Evolutionary conservation across 2,113 vertebrate genomes (phyloP).

Genomic region (Peromyscus maniculatus): DNA sequence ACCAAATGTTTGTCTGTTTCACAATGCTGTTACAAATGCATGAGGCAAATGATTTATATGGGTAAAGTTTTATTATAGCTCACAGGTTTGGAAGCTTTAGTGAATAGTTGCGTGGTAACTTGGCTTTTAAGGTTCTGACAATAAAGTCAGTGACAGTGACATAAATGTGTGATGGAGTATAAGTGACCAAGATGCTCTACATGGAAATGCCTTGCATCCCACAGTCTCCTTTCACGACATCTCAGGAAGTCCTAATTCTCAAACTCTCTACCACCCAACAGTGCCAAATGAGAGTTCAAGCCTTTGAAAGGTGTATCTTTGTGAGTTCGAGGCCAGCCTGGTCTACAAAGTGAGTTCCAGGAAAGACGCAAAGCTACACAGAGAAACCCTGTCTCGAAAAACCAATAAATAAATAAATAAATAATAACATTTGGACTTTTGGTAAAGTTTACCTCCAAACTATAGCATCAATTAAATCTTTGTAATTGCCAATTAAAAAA

Average conservation of each 20-base stretch:
- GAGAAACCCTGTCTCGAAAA: no score
- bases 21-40: not conserved
- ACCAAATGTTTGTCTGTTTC: not conserved
- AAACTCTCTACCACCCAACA: not conserved
- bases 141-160: not conserved
- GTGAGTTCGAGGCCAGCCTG: no score
- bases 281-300: fast-evolving
- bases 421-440: not conserved
- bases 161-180: not conserved
- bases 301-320: not conserved
- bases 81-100: not conserved
- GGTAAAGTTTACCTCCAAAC: not conserved
- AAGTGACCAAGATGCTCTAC: not conserved
- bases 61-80: not conserved
- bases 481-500: constrained; percentile 3
- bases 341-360: no score
- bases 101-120: no score
- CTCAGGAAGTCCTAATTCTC: not conserved
- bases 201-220: not conserved
- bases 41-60: not conserved
- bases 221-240: not conserved
- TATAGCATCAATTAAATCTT: not conserved
- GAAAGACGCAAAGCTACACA: no score
- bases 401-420: no score
- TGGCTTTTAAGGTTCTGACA: not conserved